Conservation (phyloP, 2,888 invertebrate genomes). For the Colletes collaris region DNA sequence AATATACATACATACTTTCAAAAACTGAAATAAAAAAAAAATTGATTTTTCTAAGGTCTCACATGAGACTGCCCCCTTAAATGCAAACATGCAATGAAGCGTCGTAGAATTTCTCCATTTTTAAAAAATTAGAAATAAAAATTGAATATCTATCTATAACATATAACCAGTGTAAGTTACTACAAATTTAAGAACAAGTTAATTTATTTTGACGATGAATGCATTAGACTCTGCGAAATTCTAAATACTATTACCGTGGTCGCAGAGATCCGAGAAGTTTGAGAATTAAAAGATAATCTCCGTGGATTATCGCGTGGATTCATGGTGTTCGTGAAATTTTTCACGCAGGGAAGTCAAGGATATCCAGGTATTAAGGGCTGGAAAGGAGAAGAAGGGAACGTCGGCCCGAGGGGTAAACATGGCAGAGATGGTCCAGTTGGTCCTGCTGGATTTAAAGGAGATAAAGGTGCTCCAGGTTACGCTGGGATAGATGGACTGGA, state of each 20-base stretch:
- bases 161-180: too few relatives aligned
- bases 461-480: conserved; percentile 93
- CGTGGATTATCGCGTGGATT: not conserved
- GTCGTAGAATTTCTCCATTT: too few relatives aligned
- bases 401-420: conserved; percentile 85
- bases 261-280: not conserved
- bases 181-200: too few relatives aligned
- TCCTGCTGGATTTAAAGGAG: conserved; percentile 91
- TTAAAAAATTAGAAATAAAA: too few relatives aligned
- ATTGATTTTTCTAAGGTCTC: too few relatives aligned
- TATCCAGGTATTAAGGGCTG: conserved; percentile 81
- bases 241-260: not conserved
- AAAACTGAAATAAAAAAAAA: too few relatives aligned
- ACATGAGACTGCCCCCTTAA: too few relatives aligned
- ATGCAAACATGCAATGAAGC: too few relatives aligned
- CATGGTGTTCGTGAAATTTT: conserved; percentile 29
- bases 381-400: conserved; percentile 90
- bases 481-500: conserved; percentile 89
- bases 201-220: too few relatives aligned
- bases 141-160: too few relatives aligned
- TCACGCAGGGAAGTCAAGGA: conserved; percentile 78
- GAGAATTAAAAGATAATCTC: not conserved
- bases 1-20: too few relatives aligned
- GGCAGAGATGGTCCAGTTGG: conserved; percentile 86
- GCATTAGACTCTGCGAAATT: not conserved